Evolutionary conservation across 2,888 invertebrate species (phyloP), one percentile per base, ranked within the genome.

Genomic region (Lycophotia porphyrea): DNA sequence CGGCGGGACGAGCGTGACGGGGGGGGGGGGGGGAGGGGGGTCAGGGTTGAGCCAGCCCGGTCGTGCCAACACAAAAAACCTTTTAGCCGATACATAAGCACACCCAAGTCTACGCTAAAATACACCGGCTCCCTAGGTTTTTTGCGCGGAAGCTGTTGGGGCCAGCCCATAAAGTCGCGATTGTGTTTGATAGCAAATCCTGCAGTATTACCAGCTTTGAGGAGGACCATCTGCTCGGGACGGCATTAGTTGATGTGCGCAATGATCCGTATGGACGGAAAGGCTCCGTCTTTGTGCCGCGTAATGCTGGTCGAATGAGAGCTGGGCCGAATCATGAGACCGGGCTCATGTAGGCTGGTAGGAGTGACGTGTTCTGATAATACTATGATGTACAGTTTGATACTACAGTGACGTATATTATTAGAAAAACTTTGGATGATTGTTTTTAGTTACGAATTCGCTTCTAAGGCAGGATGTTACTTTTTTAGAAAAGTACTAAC

Each of bases 61-160:
- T 71, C 52, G 79, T 61, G 82, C 81, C 77, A 55, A 86, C 87
- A 87, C 82, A 87, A 87, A 87, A 87, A 87, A 85, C 87, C 87
- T 87, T 87, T 87, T 86, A 87, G 80, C 74, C 78, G 78, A 86
- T 87, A 87, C 78, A 76, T 76, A 82, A 83, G 82, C 77, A 76
- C 75, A 64, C 80, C 74, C 84, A 79, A 87, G 86, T 86, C 79
- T 79, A 75, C 70, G 75, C 76, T 71, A 76, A 81, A 84, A 80
- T 76, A 79, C 78, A 77, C 73, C 27, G 74, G 67, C 70, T 78
- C 60, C 78, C 81, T 87, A 86, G 84, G 78, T 75, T 87, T 84
- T 86, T 80, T 80, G 72, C 36, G 64, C 70, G 9, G 73, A 78
- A 86, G 76, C 88, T 80, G 73, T 60, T 70, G 61, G 80, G 65